These are phyloP conservation scores for Holothuria scabra DNA, from an alignment of 53 echinoderm and acorn worm species.

Conservation along the genomic window DNA sequence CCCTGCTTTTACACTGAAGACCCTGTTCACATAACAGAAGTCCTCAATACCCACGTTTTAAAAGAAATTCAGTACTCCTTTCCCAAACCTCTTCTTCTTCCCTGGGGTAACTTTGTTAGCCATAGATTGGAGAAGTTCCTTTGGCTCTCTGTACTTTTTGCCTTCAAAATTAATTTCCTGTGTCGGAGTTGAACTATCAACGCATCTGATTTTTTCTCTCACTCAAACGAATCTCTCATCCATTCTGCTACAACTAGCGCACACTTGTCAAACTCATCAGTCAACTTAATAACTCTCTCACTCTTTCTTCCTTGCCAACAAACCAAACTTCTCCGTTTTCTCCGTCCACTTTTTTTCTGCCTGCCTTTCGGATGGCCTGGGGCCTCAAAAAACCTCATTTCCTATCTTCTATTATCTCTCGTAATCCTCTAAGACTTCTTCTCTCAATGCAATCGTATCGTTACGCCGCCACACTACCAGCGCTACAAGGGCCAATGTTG, in stretches of 20 bases:
- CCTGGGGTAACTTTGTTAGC: too few species aligned
- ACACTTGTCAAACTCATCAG: too few species aligned
- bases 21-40: neutral
- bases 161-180: neutral
- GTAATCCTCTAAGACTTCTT: too few species aligned
- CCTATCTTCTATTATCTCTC: too few species aligned
- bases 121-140: neutral
- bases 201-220: conserved; percentile 11
- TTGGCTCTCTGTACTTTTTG: neutral
- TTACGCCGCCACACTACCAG: conserved; percentile 53
- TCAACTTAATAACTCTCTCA: conserved; percentile 22
- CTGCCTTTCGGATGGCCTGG: conserved; percentile 27
- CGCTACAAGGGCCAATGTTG: conserved; percentile 49
- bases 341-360: conserved; percentile 2
- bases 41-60: too few species aligned
- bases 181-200: conserved; percentile 8
- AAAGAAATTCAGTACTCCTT: too few species aligned
- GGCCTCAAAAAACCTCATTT: neutral
- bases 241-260: too few species aligned
- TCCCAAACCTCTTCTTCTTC: neutral
- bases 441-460: neutral
- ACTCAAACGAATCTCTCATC: too few species aligned
- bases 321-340: too few species aligned
- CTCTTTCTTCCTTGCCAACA: neutral
- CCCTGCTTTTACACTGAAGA: neutral